Evolutionary conservation across 2,797 vertebrate species (phyloP), one percentile per base, ranked within the genome.

Genomic region (Anguilla megastoma): DNA sequence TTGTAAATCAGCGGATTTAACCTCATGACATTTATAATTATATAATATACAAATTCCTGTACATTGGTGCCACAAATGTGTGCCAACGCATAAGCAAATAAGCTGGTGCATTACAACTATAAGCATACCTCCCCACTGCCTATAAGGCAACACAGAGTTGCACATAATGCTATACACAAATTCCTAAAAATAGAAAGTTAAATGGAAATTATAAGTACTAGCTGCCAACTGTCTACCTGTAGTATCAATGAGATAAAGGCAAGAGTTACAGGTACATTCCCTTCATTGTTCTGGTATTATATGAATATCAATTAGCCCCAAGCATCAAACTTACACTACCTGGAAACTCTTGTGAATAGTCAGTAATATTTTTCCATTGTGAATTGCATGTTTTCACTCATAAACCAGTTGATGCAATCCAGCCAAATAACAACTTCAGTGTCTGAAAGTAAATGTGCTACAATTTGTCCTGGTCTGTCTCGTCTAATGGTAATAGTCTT

Each of bases 391-490:
- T 56, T 60, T 60, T 69, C 33, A 10, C 7, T 10, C 58, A 69
- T 14, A 60, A 84, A 87, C 41, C 50, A n/a, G 50, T 24, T 86
- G 14, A 54, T 1, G 36, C 41, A 74, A 79, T 10, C 14, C 8
- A 21, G 6, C 45, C 80, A 87, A 41, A 71, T 27, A 30, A 36
- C 4, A 30, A 83, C 50, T 52, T 21, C 41, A 14, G 69, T 48
- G 60, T 14, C 60, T 54, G 30, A 7, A 36, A 16, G 71, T 48
- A 71, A 50, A 54, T 54, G 27, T 54, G 83, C 24, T 84, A 56
- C 66, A 54, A 24, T 52, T 83, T 83, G 14, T 27, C 16, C 36
- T 87, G 36, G 52, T 66, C 54, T 88, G 27, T 84, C 45, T 24
- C 0, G 48, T 71, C 82, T 45, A 54, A 83, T 52, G 30, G 54